A percentile compares a stretch with the other conserved stretches of the same genome.
Conservation (phyloP, 1,140 invertebrate genomes). For the Paracyclopina nana region DNA sequence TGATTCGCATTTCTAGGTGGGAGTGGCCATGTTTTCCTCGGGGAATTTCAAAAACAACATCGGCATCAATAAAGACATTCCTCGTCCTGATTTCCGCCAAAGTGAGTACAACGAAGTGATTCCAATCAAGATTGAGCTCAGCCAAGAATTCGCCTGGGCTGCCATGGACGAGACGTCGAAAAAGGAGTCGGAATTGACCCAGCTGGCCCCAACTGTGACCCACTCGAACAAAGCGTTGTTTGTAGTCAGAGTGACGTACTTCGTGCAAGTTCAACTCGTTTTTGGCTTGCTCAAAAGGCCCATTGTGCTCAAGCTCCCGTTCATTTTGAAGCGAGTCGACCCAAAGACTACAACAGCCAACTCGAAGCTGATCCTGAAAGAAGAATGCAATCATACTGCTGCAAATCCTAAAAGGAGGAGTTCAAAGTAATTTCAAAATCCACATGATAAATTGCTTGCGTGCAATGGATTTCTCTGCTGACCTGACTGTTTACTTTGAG, state of each 20-base stretch:
- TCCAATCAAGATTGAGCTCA: neutral
- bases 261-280: neutral
- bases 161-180: constrained; percentile 9
- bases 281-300: constrained; percentile 7
- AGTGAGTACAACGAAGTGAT: neutral
- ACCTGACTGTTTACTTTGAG: no score
- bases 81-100: neutral
- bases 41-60: constrained; percentile 72
- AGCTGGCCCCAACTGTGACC: constrained; percentile 1
- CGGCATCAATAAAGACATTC: neutral
- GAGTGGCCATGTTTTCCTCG: constrained; percentile 94
- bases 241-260: constrained; percentile 4
- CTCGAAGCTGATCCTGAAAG: no score
- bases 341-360: no score
- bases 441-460: no score
- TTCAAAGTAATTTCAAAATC: no score
- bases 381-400: no score
- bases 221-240: constrained; percentile 4
- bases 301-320: constrained; percentile 7
- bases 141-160: constrained; percentile 4
- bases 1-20: no score
- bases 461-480: no score
- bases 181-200: neutral
- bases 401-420: no score
- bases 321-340: constrained; percentile 4